These are phyloP conservation scores for Drosophila ananassae DNA, from an alignment of 1,140 invertebrate genomes.

Conservation along the genomic window DNA sequence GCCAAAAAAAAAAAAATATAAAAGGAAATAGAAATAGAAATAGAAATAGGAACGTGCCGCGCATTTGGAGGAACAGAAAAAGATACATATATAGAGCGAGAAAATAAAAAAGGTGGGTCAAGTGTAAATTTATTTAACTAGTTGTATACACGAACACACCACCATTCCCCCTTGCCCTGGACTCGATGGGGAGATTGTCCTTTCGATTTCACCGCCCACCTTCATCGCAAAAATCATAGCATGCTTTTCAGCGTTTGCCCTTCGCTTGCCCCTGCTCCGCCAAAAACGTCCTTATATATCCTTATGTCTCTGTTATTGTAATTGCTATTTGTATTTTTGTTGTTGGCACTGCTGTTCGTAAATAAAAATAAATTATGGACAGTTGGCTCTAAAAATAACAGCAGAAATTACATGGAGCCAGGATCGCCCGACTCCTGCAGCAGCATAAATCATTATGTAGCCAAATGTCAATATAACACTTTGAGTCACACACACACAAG, in stretches of 20 bases:
- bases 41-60: constrained; percentile 64
- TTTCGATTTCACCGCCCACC: constrained; percentile 28
- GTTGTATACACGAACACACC: constrained; percentile 66
- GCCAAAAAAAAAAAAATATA: constrained; percentile 33
- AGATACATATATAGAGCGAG: constrained; percentile 17
- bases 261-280: constrained; percentile 36
- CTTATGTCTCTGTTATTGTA: constrained; percentile 17
- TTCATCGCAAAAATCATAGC: constrained; percentile 53
- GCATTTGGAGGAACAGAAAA: constrained; percentile 55
- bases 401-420: constrained; percentile 45
- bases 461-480: constrained; percentile 80
- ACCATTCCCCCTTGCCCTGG: background rate
- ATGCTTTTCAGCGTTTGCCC: constrained; percentile 67
- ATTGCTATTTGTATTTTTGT: background rate
- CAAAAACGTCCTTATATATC: constrained; percentile 8
- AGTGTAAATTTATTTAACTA: constrained; percentile 80
- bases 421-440: constrained; percentile 41
- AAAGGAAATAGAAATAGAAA: constrained; percentile 36
- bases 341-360: constrained; percentile 14
- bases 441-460: constrained; percentile 78
- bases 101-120: constrained; percentile 75
- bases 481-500: constrained; percentile 36
- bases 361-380: constrained; percentile 59
- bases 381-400: constrained; percentile 52
- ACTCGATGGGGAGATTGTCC: background rate